These are phyloP conservation scores for Diorhabda carinulata DNA, from an alignment of 1,140 invertebrate genomes.

Conservation along the genomic window DNA sequence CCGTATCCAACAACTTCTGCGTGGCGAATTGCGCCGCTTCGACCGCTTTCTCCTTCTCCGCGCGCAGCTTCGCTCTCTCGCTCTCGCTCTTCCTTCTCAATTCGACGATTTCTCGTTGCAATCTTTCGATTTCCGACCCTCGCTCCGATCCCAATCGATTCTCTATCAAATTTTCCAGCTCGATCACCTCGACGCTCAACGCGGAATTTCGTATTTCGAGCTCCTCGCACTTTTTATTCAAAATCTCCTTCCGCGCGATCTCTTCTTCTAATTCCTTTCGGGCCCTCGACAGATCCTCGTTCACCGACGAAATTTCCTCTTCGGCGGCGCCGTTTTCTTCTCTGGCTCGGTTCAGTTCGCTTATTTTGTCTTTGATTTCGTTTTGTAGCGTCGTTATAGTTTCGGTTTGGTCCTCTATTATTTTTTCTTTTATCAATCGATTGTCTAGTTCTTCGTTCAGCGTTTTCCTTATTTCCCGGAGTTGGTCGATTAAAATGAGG, in stretches of 20 bases:
- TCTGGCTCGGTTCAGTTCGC: slow-evolving; percentile 21
- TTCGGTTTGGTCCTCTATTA: slow-evolving; percentile 35
- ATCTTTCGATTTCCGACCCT: slow-evolving; percentile 23
- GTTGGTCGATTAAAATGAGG: slow-evolving; percentile 20
- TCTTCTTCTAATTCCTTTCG: slow-evolving; percentile 27
- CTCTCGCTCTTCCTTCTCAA: slow-evolving; percentile 30
- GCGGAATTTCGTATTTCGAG: slow-evolving; percentile 28
- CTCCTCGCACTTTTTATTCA: slow-evolving; percentile 27
- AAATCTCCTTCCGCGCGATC: slow-evolving; percentile 25
- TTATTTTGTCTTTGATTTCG: slow-evolving; percentile 29
- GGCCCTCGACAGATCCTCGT: slow-evolving; percentile 23
- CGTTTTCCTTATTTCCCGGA: slow-evolving; percentile 25
- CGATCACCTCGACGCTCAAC: slow-evolving; percentile 24
- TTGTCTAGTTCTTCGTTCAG: slow-evolving; percentile 33
- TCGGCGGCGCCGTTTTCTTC: slow-evolving; percentile 21
- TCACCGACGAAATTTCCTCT: slow-evolving; percentile 24
- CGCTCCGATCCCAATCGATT: slow-evolving; percentile 16
- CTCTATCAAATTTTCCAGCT: slow-evolving; percentile 28
- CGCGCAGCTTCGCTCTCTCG: slow-evolving; percentile 23
- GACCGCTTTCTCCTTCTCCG: slow-evolving; percentile 33
- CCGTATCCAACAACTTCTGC: slow-evolving; percentile 33
- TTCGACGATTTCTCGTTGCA: slow-evolving; percentile 25
- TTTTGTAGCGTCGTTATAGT: slow-evolving; percentile 30
- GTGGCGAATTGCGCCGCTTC: slow-evolving; percentile 34
- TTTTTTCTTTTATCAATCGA: slow-evolving; percentile 35